These are phyloP conservation scores for Xylota segnis DNA, from an alignment of 2,888 invertebrate species.

Conservation along the genomic window DNA sequence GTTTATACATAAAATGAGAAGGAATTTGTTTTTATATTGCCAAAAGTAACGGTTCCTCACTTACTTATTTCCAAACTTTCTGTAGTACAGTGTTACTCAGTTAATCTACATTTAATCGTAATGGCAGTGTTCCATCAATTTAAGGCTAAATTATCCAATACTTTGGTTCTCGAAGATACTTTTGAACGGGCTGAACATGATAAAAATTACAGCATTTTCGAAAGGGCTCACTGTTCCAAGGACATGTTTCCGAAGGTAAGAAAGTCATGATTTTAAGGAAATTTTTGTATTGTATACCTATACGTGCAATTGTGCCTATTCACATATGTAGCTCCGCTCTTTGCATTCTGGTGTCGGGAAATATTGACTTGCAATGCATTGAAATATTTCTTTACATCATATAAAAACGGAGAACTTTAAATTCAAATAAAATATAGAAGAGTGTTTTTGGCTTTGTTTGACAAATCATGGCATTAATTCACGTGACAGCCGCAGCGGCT, in stretches of 20 bases:
- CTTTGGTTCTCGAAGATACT: slow-evolving; percentile 27
- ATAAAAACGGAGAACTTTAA: too few relatives aligned
- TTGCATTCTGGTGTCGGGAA: too few relatives aligned
- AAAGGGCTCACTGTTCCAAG: slow-evolving; percentile 36
- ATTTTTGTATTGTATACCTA: neutral
- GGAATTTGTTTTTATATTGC: neutral
- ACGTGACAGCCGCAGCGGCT: too few relatives aligned
- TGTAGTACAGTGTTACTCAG: neutral
- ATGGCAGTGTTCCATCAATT: slow-evolving; percentile 62
- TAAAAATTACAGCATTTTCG: slow-evolving; percentile 45
- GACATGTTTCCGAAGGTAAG: neutral
- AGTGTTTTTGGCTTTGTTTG: too few relatives aligned
- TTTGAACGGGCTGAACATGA: neutral
- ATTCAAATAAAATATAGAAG: too few relatives aligned
- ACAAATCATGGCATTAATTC: too few relatives aligned
- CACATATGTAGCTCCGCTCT: too few relatives aligned
- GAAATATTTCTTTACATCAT: too few relatives aligned
- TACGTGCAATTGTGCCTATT: too few relatives aligned
- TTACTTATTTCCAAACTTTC: neutral
- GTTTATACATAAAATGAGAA: neutral
- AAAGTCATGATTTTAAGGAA: too few relatives aligned
- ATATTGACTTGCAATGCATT: too few relatives aligned
- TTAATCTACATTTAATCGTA: neutral
- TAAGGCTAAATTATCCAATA: slow-evolving; percentile 45
- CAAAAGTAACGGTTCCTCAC: slow-evolving; percentile 1